A percentile compares a stretch with the other conserved stretches of the same genome.
These are phyloP conservation scores for Emys orbicularis DNA, from an alignment of 2,797 vertebrate species.

Conservation along the genomic window DNA sequence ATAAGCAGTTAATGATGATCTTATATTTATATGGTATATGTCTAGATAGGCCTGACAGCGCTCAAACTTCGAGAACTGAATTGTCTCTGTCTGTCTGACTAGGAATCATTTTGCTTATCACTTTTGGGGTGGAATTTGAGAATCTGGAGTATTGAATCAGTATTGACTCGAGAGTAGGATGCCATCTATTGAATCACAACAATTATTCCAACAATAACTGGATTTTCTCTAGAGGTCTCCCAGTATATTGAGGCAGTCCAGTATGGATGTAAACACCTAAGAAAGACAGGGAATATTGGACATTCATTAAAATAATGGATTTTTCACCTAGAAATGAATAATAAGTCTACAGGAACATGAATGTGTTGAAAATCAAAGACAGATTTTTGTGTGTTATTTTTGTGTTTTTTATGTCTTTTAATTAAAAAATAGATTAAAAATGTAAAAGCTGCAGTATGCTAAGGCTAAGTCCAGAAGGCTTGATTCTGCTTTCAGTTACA, in stretches of 20 bases:
- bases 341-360: neutral
- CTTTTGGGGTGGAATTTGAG: neutral
- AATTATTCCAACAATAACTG: neutral
- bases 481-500: neutral
- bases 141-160: neutral
- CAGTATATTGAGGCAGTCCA: neutral
- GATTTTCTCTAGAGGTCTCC: neutral
- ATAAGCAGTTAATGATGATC: fast-evolving
- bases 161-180: neutral
- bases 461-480: neutral
- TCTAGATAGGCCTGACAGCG: neutral
- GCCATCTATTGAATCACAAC: neutral
- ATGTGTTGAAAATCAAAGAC: neutral
- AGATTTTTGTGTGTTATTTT: constrained; percentile 7
- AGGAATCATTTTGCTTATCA: neutral
- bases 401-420: neutral
- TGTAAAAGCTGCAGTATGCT: neutral
- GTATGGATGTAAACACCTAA: neutral
- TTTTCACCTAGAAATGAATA: neutral
- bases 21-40: neutral
- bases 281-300: neutral
- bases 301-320: constrained; percentile 5
- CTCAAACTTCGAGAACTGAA: neutral
- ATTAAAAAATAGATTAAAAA: neutral
- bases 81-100: neutral